phyloP scores from a whole-genome alignment of 2,113 vertebrate species.

The Nestor notabilis region DNA sequence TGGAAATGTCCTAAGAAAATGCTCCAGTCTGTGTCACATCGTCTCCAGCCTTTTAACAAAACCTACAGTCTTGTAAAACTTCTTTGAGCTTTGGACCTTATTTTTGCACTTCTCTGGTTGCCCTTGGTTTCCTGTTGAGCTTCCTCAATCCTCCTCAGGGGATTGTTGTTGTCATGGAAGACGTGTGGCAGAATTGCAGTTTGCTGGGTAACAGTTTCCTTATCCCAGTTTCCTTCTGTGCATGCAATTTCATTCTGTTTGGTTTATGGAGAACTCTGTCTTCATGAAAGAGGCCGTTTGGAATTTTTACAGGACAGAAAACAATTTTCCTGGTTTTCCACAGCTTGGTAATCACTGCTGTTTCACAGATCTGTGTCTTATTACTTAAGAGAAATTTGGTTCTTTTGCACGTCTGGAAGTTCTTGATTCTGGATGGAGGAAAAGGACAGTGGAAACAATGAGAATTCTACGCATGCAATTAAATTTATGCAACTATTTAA shows the following conservation, averaged over 20 bases:
- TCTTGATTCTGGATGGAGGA: not conserved
- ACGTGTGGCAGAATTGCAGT: not conserved
- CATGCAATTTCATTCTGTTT: fast-evolving
- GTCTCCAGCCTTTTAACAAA: not conserved
- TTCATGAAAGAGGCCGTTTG: not conserved
- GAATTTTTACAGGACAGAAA: not conserved
- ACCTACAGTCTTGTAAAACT: not conserved
- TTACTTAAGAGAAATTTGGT: not conserved
- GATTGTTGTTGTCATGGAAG: not conserved
- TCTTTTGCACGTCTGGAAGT: not conserved
- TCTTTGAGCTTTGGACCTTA: not conserved
- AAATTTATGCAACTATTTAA: not conserved
- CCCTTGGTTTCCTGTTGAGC: not conserved
- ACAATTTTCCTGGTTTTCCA: not conserved
- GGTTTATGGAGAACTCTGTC: not conserved
- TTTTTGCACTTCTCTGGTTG: not conserved
- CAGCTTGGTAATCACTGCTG: not conserved
- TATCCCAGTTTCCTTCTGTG: not conserved
- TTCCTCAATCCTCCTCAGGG: not conserved
- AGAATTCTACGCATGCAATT: not conserved
- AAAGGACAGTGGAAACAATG: not conserved
- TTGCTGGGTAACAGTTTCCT: not conserved
- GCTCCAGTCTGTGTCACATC: not conserved
- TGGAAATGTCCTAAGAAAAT: not conserved
- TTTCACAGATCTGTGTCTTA: not conserved